Evolutionary conservation across 2,888 invertebrate genomes (phyloP).

Genomic region (Cyclophora punctaria): DNA sequence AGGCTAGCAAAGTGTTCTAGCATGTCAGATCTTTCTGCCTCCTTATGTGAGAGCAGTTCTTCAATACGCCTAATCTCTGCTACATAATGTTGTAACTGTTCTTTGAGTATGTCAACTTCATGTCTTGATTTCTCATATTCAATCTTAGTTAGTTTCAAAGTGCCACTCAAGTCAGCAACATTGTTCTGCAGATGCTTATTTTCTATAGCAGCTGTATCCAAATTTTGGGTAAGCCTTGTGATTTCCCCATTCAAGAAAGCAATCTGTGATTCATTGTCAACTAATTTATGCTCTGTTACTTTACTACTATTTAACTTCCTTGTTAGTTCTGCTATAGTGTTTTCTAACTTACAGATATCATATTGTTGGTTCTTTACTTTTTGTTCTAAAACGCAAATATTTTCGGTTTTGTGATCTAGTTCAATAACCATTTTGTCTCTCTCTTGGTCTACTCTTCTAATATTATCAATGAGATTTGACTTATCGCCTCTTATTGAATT

Average conservation of each 20-base stretch:
- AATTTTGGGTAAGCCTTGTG: conserved; percentile 67
- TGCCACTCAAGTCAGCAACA: conserved; percentile 78
- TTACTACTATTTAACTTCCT: conserved; percentile 64
- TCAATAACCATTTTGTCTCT: conserved; percentile 80
- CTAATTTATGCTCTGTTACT: conserved; percentile 64
- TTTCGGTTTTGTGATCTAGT: conserved; percentile 83
- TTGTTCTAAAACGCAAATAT: conserved; percentile 77
- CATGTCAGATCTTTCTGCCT: conserved; percentile 86
- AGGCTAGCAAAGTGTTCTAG: conserved; percentile 85
- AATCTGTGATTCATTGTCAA: conserved; percentile 71
- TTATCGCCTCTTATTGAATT: conserved; percentile 78
- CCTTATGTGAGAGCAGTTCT: conserved; percentile 83
- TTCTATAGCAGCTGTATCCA: conserved; percentile 77
- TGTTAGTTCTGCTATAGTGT: conserved; percentile 71
- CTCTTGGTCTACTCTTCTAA: conserved; percentile 80
- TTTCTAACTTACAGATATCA: conserved; percentile 70
- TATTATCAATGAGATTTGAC: conserved; percentile 75
- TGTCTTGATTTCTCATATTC: conserved; percentile 81
- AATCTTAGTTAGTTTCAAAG: conserved; percentile 76
- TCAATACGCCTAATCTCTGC: conserved; percentile 86
- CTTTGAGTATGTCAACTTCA: conserved; percentile 83
- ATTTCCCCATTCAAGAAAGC: conserved; percentile 76
- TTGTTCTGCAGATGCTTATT: conserved; percentile 85
- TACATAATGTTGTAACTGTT: conserved; percentile 87
- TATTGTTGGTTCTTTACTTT: conserved; percentile 77